Evolutionary conservation across 2,888 invertebrate species (phyloP), one percentile per base, ranked within the genome.

Genomic region (Disparrhopalites patrizii): DNA sequence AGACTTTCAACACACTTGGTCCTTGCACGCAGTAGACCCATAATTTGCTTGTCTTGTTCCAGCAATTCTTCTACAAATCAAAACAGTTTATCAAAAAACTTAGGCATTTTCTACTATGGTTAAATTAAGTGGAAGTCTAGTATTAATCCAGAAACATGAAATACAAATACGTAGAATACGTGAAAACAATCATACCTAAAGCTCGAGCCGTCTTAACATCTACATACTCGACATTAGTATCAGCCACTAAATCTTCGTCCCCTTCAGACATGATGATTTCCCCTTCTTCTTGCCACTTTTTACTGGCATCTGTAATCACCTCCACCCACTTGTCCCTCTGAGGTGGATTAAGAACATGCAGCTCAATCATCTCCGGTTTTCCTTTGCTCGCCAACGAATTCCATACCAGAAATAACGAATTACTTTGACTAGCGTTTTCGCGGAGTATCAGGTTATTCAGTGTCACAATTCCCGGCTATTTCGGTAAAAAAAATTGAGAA

Each of bases 321-420:
- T 89, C 87, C 78, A 95, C 92, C 96, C 96, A 96, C 13, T 85
- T 82, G 77, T 89, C 89, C 77, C 93, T 90, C 76, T 95, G 93
- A 79, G 92, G 91, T 31, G 93, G 93, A 77, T 91, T 90, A 28
- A 88, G 86, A 70, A 85, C 84, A 77, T 94, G 87, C 61, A 97
- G 82, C 78, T 96, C 96, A 78, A 95, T 96, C 95, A 97, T 96
- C 82, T 96, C 96, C 0, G 95, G 95, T 77, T 90, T 91, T 4
- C 93, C 91, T 77, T 93, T 93, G 74, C 93, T 92, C 58, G 69
- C 70, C 72, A 91, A 92, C 5, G 47, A 47, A 20, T 47, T 47
- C 20, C 47, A 47, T 76, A 97, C 94, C 63, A 97, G 85, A 81
- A 95, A 96, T 76, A 97, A 87, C 2, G 88, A 88, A 77, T 92